Percentiles rank a stretch among this genome's conserved stretches.
These are phyloP conservation scores for Conus canariensis DNA, from an alignment of 2,888 invertebrate genomes.

Conservation along the genomic window DNA sequence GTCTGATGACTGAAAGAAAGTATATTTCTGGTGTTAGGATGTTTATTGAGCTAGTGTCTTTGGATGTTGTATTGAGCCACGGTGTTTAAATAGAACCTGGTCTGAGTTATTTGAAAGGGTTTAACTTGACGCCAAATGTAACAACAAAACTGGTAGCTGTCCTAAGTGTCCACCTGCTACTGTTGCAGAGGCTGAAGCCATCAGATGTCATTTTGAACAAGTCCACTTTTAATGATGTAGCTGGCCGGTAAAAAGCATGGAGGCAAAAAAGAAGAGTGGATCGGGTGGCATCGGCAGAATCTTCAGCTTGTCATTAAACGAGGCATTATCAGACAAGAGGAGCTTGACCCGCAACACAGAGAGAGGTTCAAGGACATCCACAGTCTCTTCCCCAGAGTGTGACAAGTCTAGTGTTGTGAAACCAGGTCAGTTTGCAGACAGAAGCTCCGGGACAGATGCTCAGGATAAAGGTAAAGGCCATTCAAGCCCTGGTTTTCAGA, in stretches of 20 bases:
- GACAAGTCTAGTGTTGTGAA: not conserved
- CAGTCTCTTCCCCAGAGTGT: not conserved
- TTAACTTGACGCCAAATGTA: not conserved
- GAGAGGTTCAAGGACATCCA: not conserved
- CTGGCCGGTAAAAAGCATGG: not conserved
- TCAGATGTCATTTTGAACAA: not conserved
- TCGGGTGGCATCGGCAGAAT: constrained; percentile 23
- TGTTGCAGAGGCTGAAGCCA: constrained; percentile 16
- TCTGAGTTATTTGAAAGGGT: not conserved
- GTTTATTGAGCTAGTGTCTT: no score
- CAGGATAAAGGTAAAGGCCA: not conserved
- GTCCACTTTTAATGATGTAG: not conserved
- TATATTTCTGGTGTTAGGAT: no score
- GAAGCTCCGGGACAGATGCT: not conserved
- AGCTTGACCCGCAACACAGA: not conserved
- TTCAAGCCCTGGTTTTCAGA: not conserved
- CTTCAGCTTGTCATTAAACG: constrained; percentile 21
- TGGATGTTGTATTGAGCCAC: no score
- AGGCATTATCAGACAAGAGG: constrained; percentile 16
- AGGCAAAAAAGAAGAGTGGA: not conserved
- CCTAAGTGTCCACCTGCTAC: constrained; percentile 5
- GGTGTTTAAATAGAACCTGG: no score
- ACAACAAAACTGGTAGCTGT: not conserved
- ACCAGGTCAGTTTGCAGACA: not conserved
- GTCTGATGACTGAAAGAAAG: no score